Evolutionary conservation across 2,113 vertebrate genomes (phyloP).

Genomic region (Noturus placidus): DNA sequence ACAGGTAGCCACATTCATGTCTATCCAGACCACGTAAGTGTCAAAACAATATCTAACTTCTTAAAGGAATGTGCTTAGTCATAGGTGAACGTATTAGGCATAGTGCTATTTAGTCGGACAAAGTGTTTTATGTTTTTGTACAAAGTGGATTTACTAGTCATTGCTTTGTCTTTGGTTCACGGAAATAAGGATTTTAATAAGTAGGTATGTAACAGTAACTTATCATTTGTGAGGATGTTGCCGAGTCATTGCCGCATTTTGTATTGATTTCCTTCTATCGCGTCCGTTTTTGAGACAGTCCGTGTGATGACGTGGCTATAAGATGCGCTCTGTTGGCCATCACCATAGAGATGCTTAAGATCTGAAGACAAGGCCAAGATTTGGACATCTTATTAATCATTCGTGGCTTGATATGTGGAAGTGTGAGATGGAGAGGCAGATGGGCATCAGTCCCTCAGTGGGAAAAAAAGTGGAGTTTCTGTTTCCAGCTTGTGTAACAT

Average conservation of each 20-base stretch:
- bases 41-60: background rate
- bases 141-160: background rate
- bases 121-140: background rate
- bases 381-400: constrained; percentile 6
- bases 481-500: background rate
- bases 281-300: constrained; percentile 20
- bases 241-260: constrained; percentile 36
- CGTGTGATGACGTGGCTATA: constrained; percentile 11
- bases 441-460: background rate
- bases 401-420: background rate
- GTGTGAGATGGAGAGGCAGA: background rate
- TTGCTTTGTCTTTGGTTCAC: background rate
- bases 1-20: background rate
- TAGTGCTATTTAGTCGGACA: background rate
- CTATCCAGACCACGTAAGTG: background rate
- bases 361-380: constrained; percentile 2
- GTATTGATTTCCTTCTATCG: constrained; percentile 20
- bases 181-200: too few species aligned
- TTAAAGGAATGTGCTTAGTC: background rate
- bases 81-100: background rate
- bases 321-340: constrained; percentile 13
- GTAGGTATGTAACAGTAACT: background rate
- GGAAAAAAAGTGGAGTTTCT: background rate
- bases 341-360: constrained; percentile 29
- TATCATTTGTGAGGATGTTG: background rate